Base-by-base conservation (phyloP, 1,140 invertebrate genomes). In the Ruditapes philippinarum region DNA sequence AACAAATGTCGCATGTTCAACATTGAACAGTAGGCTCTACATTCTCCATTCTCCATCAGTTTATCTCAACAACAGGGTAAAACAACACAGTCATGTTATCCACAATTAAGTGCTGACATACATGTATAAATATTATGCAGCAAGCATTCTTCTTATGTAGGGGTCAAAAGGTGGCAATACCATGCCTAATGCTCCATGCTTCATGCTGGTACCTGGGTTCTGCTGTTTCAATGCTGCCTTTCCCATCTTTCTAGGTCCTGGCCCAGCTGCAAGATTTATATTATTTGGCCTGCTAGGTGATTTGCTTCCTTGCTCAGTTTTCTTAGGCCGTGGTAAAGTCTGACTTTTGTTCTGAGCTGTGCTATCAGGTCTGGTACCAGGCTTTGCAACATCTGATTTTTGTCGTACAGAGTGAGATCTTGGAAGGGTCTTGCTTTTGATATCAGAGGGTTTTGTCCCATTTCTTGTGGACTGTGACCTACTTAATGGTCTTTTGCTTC, bases 161-260 rank as follows among this genome's bases (percentile, higher is more conserved):
- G n/a, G n/a, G n/a, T n/a, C n/a, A n/a, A n/a, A n/a, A n/a, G n/a
- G n/a, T n/a, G n/a, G n/a, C n/a, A n/a, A n/a, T n/a, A n/a, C n/a
- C 25, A 84, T 68, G 49, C 62, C 19, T 42, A 9, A 42, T 83
- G 54, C 25, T 45, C 60, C 25, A 33, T 31, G n/a, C 25, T 28
- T n/a, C 74, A 79, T 51, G 45, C 78, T 70, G 62, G 42, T 42
- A 68, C 38, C 57, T 45, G 60, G 40, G 36, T 60, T 36, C 62
- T 45, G 42, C 62, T 45, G 62, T 22, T 65, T 33, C 49, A n/a
- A 31, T 22, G n/a, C 49, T 25, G 25, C 25, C 31, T 70, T 68
- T 68, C 74, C 85, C 51, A 65, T 73, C 76, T 88, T 88, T 33
- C 85, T 88, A 60, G 42, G 49, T 31, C 85, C 85, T 68, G 85